Conservation (phyloP, 2,888 invertebrate genomes). For the Rhagonycha fulva region DNA sequence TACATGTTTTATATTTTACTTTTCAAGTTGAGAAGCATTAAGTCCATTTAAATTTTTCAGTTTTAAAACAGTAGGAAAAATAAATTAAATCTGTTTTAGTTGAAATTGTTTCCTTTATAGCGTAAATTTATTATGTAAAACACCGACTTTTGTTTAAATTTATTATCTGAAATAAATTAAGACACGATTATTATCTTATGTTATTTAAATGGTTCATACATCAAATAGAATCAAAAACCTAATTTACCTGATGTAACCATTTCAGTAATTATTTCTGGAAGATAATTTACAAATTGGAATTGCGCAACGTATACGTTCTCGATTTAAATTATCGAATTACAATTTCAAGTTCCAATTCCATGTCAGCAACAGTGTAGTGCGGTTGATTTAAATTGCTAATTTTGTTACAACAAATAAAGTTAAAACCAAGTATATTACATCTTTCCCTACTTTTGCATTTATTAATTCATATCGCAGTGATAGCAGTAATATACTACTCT, state of each 20-base stretch:
- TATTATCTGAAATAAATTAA: neutral
- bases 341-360: neutral
- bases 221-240: neutral
- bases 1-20: too few species aligned
- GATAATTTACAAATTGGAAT: neutral
- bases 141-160: neutral
- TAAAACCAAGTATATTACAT: neutral
- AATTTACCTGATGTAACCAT: neutral
- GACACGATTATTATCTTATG: neutral
- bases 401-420: neutral
- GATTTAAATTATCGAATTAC: conserved; percentile 1
- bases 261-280: neutral
- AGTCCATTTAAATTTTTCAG: neutral
- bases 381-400: conserved; percentile 1
- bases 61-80: neutral
- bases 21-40: too few species aligned
- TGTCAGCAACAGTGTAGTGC: neutral
- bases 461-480: neutral
- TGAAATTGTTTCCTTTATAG: neutral
- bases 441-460: neutral
- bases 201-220: neutral
- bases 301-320: neutral
- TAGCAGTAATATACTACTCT: neutral
- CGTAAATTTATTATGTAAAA: neutral
- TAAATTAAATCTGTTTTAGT: neutral